Base-by-base conservation (phyloP, 1,140 invertebrate species). In the Drosophila melanica region DNA sequence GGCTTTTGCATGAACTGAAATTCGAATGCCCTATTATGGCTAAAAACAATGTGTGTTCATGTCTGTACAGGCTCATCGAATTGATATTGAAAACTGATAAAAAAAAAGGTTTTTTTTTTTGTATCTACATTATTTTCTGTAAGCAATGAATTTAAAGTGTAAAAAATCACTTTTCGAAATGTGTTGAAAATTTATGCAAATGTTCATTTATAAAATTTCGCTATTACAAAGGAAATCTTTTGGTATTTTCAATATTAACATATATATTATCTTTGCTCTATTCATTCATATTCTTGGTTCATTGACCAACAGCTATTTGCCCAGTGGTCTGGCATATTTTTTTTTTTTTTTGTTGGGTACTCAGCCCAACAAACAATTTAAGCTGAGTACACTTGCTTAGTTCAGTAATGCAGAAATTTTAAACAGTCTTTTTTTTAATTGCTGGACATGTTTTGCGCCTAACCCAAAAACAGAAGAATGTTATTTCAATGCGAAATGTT, bases 301-400 rank as follows among this genome's bases (percentile, higher is more conserved):
- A 30, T 16, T 64, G 50, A 64, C 58, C 58, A 20, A 6, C 14
- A 44, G 39, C 16, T 35, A 41, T 9, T 63, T 51, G 0, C 30
- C 37, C 23, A 48, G 16, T 11, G 12, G 27, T 50, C 57, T 62
- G 57, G 12, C 4, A 33, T 45, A 44, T 54, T 69, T 69, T 20
- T 20, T 20, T 23, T 23, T 23, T n/a, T n/a, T n/a, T n/a, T n/a
- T 23, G 8, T 45, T 53, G n/a, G 30, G 16, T 33, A n/a, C 35
- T 64, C 63, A 39, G 51, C 50, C 37, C 47, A 4, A 0, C 23
- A 35, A 16, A 70, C 14, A 50, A 20, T 71, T 50, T 65, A 57
- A 65, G 67, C 68, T 65, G 62, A n/a, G 45, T 58, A 41, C 33
- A 41, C 57, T 7, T n/a, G 45, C 62, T 66, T 66, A 50, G 27